Evolutionary conservation across 2,888 invertebrate species (phyloP).

Genomic region (Oligia strigilis): DNA sequence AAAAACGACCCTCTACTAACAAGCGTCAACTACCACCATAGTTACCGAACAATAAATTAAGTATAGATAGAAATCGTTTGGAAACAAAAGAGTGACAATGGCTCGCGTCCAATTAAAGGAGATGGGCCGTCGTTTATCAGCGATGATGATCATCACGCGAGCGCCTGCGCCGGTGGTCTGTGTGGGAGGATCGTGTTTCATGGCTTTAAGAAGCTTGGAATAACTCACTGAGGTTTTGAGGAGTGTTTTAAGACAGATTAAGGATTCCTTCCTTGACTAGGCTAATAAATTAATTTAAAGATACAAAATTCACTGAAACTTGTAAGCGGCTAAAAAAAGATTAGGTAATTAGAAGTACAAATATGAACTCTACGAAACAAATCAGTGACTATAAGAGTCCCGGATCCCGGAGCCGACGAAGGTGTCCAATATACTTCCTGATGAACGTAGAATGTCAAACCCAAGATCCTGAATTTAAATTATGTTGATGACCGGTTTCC

Average conservation of each 20-base stretch:
- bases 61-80: constrained; percentile 62
- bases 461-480: too few species aligned
- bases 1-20: constrained; percentile 11
- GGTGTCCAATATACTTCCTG: too few species aligned
- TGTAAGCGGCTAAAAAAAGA: too few species aligned
- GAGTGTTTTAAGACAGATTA: not conserved
- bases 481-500: too few species aligned
- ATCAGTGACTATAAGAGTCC: too few species aligned
- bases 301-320: too few species aligned
- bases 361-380: too few species aligned
- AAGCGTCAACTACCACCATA: constrained; percentile 24
- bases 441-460: too few species aligned
- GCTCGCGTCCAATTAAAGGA: constrained; percentile 64
- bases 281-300: not conserved
- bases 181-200: constrained; percentile 39
- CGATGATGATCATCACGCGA: constrained; percentile 67
- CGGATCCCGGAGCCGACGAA: too few species aligned
- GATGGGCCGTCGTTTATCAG: constrained; percentile 58
- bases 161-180: constrained; percentile 58
- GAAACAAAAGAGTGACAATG: constrained; percentile 64
- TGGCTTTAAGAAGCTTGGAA: constrained; percentile 1
- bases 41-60: constrained; percentile 59
- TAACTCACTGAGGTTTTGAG: not conserved
- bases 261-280: not conserved
- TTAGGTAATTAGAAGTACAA: too few species aligned